Conservation (phyloP, 2,888 invertebrate species). For the Protodeltote pygarga region DNA sequence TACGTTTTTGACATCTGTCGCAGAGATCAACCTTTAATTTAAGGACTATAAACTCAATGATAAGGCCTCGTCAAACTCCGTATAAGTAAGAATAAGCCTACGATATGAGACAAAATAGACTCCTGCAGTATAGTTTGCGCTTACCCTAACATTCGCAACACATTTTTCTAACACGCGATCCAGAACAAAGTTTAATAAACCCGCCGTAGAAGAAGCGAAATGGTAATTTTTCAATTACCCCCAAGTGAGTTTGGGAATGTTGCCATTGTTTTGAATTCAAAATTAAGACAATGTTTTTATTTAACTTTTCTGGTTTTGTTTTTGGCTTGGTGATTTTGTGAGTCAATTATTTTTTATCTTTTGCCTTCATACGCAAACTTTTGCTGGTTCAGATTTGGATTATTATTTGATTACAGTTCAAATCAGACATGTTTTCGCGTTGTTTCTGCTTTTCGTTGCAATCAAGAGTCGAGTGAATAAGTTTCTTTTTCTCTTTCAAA, state of each 20-base stretch:
- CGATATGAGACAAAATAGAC: no score
- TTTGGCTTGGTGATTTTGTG: conserved; percentile 1
- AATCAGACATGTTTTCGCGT: not conserved
- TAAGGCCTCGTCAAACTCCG: no score
- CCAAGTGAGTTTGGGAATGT: conserved; percentile 41
- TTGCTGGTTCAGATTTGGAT: not conserved
- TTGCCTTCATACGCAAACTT: not conserved
- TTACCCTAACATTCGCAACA: conserved; percentile 3
- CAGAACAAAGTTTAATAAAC: conserved; percentile 38
- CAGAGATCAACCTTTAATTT: no score
- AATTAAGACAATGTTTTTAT: conserved; percentile 27
- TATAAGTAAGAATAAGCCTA: no score
- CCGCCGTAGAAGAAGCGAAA: conserved; percentile 45
- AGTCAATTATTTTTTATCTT: not conserved
- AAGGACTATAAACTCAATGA: no score
- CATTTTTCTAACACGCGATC: conserved; percentile 19
- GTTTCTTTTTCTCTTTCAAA: no score
- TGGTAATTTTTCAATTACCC: conserved; percentile 58
- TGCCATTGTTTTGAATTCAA: conserved; percentile 19
- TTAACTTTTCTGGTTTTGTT: conserved; percentile 17
- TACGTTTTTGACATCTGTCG: no score
- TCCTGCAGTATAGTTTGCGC: no score
- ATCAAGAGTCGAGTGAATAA: no score
- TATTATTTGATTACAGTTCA: not conserved
- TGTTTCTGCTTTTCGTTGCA: not conserved